phyloP scores from a whole-genome alignment of 1,140 invertebrate genomes.

The Ephestia elutella region DNA sequence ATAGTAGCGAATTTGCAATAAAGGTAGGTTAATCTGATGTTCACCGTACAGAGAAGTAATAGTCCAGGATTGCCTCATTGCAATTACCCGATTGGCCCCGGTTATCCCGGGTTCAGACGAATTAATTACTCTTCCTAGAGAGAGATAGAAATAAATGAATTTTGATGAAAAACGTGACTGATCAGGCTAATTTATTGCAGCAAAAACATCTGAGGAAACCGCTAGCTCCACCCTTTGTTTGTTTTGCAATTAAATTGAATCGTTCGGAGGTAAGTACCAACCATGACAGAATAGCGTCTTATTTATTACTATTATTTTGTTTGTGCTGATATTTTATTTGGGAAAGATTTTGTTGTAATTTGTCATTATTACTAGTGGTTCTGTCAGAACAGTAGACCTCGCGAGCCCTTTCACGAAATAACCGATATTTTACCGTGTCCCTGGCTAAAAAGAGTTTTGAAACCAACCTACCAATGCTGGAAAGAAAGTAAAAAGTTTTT shows the following conservation, averaged over 20 bases:
- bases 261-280: background rate
- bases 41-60: background rate
- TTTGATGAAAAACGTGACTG: constrained; percentile 20
- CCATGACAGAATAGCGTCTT: background rate
- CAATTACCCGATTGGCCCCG: constrained; percentile 46
- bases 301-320: too few species aligned
- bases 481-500: too few species aligned
- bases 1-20: too few species aligned
- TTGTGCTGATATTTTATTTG: too few species aligned
- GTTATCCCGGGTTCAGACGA: constrained; percentile 34
- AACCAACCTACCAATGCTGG: too few species aligned
- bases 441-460: too few species aligned
- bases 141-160: constrained; percentile 24
- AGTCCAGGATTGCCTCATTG: constrained; percentile 29
- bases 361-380: too few species aligned
- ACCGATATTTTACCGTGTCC: too few species aligned
- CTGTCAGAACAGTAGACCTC: too few species aligned
- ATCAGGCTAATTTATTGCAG: constrained; percentile 5
- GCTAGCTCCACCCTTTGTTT: background rate
- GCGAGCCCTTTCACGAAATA: too few species aligned
- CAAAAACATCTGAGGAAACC: constrained; percentile 3
- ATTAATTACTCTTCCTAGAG: constrained; percentile 42
- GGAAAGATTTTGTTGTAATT: too few species aligned
- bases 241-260: constrained; percentile 1
- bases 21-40: too few species aligned